phyloP scores from a whole-genome alignment of 2,113 vertebrate species.

The Orycteropus afer region DNA sequence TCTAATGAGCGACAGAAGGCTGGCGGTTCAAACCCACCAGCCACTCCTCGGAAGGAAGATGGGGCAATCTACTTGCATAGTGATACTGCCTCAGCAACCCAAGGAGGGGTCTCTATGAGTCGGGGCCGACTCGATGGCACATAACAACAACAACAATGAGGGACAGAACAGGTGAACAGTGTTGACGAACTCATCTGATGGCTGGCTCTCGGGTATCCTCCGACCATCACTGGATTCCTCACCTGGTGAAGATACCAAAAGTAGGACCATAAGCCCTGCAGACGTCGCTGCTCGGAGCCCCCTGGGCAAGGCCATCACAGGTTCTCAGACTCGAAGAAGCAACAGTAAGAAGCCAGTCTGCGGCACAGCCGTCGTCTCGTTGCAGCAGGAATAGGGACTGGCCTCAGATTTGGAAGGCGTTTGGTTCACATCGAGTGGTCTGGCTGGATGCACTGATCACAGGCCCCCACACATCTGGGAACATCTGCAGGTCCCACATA shows the following conservation, averaged over 20 bases:
- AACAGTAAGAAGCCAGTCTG: no score
- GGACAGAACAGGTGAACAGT: accelerated
- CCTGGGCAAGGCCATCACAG: not conserved
- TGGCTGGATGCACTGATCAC: accelerated
- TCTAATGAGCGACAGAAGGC: not conserved
- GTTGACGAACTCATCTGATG: not conserved
- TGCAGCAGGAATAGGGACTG: not conserved
- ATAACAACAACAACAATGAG: no score
- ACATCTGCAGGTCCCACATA: accelerated
- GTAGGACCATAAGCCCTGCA: accelerated
- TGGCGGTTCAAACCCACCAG: no score
- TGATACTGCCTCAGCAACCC: no score
- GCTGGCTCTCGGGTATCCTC: accelerated
- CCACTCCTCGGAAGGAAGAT: no score
- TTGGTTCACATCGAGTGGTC: accelerated
- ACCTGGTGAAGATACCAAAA: not conserved
- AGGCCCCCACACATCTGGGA: not conserved
- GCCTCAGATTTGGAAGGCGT: accelerated
- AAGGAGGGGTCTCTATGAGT: no score
- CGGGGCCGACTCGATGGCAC: no score
- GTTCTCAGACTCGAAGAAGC: no score
- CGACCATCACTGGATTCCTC: no score
- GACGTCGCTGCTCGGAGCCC: no score
- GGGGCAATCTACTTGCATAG: no score
- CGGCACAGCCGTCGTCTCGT: no score